Evolutionary conservation across 2,113 vertebrate species (phyloP).

Genomic region (Pyrgilauda ruficollis): DNA sequence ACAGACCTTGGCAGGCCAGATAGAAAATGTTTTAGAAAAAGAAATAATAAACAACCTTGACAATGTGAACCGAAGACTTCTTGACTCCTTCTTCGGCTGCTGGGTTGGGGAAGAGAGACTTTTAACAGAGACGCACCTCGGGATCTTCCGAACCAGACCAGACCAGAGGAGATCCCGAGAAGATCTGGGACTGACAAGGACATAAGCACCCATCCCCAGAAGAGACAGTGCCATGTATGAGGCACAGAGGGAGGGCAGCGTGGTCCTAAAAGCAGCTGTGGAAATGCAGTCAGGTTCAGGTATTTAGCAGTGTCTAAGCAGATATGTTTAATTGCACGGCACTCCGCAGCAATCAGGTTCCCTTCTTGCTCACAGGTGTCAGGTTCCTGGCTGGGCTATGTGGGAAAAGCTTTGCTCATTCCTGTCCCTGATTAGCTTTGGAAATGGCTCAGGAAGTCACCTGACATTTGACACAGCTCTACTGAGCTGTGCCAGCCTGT

Average conservation of each 20-base stretch:
- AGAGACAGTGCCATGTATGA: neutral
- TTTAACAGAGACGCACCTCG: too few species aligned
- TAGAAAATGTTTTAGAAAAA: too few species aligned
- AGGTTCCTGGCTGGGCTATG: neutral
- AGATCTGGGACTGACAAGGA: neutral
- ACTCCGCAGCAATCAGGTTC: rapidly evolving
- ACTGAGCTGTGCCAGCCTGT: neutral
- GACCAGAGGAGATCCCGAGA: neutral
- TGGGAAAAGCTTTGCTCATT: neutral
- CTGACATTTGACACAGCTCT: neutral
- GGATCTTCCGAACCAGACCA: too few species aligned
- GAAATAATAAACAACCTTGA: too few species aligned
- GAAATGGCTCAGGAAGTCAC: neutral
- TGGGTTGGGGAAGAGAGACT: too few species aligned
- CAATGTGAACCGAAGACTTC: too few species aligned
- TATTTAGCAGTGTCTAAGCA: neutral
- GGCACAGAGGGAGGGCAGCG: rapidly evolving
- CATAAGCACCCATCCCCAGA: rapidly evolving
- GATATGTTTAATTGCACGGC: rapidly evolving
- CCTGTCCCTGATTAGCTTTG: neutral
- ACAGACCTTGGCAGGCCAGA: too few species aligned
- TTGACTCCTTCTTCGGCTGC: too few species aligned
- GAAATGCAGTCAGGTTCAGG: neutral
- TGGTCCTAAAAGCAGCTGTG: neutral
- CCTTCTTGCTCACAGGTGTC: neutral